Evolutionary conservation across 1,140 invertebrate species (phyloP), one percentile per base, ranked within the genome.

Genomic region (Charaxes varanes): DNA sequence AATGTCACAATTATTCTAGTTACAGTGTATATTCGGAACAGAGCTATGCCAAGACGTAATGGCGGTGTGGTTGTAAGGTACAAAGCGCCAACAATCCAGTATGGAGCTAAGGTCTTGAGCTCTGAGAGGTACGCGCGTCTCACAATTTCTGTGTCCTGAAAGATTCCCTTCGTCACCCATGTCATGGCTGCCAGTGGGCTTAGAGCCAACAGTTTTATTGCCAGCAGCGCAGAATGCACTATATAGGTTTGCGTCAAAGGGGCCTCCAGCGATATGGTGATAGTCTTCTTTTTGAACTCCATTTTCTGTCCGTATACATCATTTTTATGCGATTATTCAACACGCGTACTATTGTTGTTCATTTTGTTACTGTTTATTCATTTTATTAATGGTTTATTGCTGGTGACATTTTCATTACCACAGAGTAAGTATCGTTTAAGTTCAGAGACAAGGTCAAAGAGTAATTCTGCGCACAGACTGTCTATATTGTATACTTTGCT

Each of bases 61-160:
- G 46, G 41, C 3, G 69, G 69, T 2, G 41, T 28, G 1, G 60
- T 73, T 1, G 64, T 68, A 3, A 73, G 34, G 24, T 66, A 68
- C n/a, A 70, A 19, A 0, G 56, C 62, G 4, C 53, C 58, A 0
- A 64, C 53, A 5, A 68, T 52, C 66, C 66, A 74, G 40, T 62
- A 70, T 6, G 70, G 70, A 4, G 62, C 53, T 14, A 70, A 40
- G 22, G 53, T 66, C 51, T 74, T 71, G 19, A 74, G 28, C 16
- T 71, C 67, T 0, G 54, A 50, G 33, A 74, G 41, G 32, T 70
- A 66, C 0, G 62, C 62, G n/a, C 66, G 41, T 32, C 61, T 19
- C 2, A 73, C 42, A 4, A 59, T 59, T 6, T 71, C 58, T 3
- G 52, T 53, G 16, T 64, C 57, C 6, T 47, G 17, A 35, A 70